These are phyloP conservation scores for Antedon mediterranea DNA, from an alignment of 53 echinoderm and acorn worm genomes.

Conservation along the genomic window DNA sequence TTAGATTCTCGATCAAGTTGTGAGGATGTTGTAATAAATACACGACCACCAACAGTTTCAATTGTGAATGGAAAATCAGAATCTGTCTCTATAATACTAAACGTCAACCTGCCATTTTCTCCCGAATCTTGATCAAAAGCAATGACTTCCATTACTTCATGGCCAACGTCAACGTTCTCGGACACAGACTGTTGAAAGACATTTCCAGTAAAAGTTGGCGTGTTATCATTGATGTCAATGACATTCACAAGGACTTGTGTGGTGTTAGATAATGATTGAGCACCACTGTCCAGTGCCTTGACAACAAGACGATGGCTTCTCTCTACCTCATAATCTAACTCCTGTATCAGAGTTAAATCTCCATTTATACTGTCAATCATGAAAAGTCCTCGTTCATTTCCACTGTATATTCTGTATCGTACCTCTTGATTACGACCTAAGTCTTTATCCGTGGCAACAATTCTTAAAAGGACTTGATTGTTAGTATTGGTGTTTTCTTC, in stretches of 20 bases:
- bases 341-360: constrained; percentile 38
- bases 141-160: constrained; percentile 41
- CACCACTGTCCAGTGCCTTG: constrained; percentile 82
- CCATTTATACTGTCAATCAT: constrained; percentile 75
- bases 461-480: constrained; percentile 33
- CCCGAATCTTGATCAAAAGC: constrained; percentile 84
- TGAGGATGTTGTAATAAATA: constrained; percentile 30
- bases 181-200: constrained; percentile 54
- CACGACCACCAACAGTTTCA: constrained; percentile 31
- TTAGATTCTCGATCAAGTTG: constrained; percentile 52
- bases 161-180: constrained; percentile 67
- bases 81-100: constrained; percentile 20
- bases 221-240: constrained; percentile 85
- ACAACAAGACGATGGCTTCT: constrained; percentile 51
- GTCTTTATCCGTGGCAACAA: constrained; percentile 76
- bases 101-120: constrained; percentile 46
- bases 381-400: constrained; percentile 73
- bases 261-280: constrained; percentile 52
- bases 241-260: constrained; percentile 75
- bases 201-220: constrained; percentile 56
- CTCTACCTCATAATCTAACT: constrained; percentile 62
- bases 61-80: constrained; percentile 59
- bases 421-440: constrained; percentile 64
- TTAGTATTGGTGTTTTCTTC: constrained; percentile 52
- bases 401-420: constrained; percentile 75